Percentiles rank a stretch among this genome's conserved stretches.
Conservation (phyloP, 2,888 invertebrate species). For the Tiphia femorata region DNA sequence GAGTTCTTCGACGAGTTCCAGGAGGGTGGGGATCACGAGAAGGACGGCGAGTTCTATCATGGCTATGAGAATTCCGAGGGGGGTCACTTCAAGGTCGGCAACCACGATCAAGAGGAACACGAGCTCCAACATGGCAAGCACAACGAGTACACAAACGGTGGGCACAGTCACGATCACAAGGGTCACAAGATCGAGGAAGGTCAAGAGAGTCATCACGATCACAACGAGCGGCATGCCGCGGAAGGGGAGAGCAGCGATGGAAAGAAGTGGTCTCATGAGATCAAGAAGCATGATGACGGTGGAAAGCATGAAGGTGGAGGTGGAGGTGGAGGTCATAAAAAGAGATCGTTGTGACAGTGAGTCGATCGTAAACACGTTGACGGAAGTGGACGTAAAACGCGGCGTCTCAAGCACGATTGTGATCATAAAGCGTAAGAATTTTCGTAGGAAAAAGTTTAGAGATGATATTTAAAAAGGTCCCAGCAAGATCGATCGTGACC, state of each 20-base stretch:
- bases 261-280: constrained; percentile 76
- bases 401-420: too few relatives aligned
- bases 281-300: constrained; percentile 70
- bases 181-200: constrained; percentile 74
- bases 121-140: constrained; percentile 73
- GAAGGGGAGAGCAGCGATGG: constrained; percentile 70
- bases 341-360: too few relatives aligned
- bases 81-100: constrained; percentile 72
- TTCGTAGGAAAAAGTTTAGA: too few relatives aligned
- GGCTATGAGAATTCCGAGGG: constrained; percentile 73
- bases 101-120: constrained; percentile 71
- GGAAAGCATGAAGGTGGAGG: constrained; percentile 3
- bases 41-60: constrained; percentile 75
- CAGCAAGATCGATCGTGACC: too few relatives aligned
- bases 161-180: constrained; percentile 71
- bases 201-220: constrained; percentile 72
- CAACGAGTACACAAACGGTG: constrained; percentile 73
- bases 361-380: too few relatives aligned
- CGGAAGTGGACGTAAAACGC: too few relatives aligned
- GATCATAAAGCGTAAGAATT: too few relatives aligned
- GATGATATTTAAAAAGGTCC: too few relatives aligned
- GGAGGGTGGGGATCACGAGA: constrained; percentile 77
- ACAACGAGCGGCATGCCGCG: constrained; percentile 69
- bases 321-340: constrained; percentile 11
- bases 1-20: constrained; percentile 83